Percentiles rank a stretch among this genome's conserved stretches.
These are phyloP conservation scores for Magallana gigas DNA, from an alignment of 1,140 invertebrate species.

Conservation along the genomic window DNA sequence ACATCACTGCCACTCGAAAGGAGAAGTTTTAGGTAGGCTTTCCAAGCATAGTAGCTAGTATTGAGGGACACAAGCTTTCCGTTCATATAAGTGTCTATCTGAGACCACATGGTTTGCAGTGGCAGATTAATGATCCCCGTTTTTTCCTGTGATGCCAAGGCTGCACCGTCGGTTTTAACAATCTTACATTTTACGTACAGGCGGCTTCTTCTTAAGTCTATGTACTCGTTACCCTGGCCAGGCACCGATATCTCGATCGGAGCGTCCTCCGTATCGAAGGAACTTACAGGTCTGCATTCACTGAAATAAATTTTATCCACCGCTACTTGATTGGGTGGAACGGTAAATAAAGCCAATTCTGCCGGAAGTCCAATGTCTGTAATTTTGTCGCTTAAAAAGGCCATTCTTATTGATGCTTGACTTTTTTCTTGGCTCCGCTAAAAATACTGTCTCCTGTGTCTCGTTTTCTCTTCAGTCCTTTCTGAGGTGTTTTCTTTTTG, in stretches of 20 bases:
- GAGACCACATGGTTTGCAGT: conserved; percentile 41
- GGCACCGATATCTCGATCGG: conserved; percentile 52
- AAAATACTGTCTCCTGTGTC: neutral
- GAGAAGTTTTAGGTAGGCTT: conserved; percentile 43
- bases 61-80: conserved; percentile 44
- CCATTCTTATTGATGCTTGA: conserved; percentile 33
- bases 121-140: conserved; percentile 46
- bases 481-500: neutral
- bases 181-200: conserved; percentile 46
- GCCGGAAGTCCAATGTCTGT: conserved; percentile 41
- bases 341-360: conserved; percentile 46
- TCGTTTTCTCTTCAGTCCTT: conserved; percentile 15
- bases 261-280: conserved; percentile 1
- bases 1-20: conserved; percentile 37
- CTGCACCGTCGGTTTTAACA: conserved; percentile 40
- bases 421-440: neutral
- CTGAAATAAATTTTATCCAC: conserved; percentile 44
- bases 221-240: conserved; percentile 45
- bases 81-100: conserved; percentile 50
- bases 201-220: conserved; percentile 46
- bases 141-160: conserved; percentile 42
- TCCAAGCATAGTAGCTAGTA: conserved; percentile 47
- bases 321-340: conserved; percentile 49
- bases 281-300: conserved; percentile 46
- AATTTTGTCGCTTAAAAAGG: conserved; percentile 40